Percentiles rank a stretch among this genome's conserved stretches.
phyloP scores from a whole-genome alignment of 1,140 invertebrate species.

The Diorhabda sublineata region DNA sequence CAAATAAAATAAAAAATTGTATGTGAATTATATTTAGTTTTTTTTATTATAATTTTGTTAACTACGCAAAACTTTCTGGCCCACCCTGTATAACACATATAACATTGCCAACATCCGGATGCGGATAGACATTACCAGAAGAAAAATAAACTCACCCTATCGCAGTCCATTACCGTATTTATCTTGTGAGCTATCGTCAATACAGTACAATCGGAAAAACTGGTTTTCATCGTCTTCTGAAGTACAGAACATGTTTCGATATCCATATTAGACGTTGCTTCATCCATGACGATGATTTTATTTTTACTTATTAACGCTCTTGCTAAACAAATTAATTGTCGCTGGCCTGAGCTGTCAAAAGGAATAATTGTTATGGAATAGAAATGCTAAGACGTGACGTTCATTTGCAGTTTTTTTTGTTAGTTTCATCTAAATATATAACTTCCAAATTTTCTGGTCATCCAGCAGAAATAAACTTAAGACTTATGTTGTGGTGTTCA shows the following conservation, averaged over 20 bases:
- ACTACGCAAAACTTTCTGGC: no score
- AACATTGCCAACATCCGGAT: not conserved
- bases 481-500: no score
- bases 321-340: slow-evolving; percentile 74
- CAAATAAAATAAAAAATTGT: no score
- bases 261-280: slow-evolving; percentile 69
- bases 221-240: slow-evolving; percentile 61
- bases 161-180: slow-evolving; percentile 77
- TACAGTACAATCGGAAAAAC: slow-evolving; percentile 69
- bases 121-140: not conserved
- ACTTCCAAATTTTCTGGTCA: not conserved
- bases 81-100: no score
- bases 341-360: slow-evolving; percentile 67
- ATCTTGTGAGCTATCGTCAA: slow-evolving; percentile 79
- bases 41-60: no score
- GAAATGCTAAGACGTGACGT: not conserved
- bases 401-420: not conserved
- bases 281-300: slow-evolving; percentile 74
- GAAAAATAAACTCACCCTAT: slow-evolving; percentile 50
- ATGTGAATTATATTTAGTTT: no score
- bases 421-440: not conserved
- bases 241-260: slow-evolving; percentile 66
- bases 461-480: no score
- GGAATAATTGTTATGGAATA: not conserved
- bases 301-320: slow-evolving; percentile 69